phyloP scores from a whole-genome alignment of 2,888 invertebrate genomes.

The Balanococcus diminutus region DNA sequence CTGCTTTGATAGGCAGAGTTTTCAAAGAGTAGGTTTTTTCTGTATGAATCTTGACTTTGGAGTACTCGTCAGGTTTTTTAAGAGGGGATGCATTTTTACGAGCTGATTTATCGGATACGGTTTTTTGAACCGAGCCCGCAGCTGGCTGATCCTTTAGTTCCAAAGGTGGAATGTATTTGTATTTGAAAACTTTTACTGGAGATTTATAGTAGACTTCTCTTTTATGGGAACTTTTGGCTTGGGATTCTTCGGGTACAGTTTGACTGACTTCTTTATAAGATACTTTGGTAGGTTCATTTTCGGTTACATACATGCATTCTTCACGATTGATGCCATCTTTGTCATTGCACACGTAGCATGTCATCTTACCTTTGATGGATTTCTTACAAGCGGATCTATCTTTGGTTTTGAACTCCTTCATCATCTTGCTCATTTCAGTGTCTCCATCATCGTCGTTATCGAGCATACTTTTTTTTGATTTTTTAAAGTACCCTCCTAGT shows the following conservation, averaged over 20 bases:
- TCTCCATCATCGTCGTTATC: constrained; percentile 62
- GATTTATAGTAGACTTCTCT: constrained; percentile 59
- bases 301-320: constrained; percentile 79
- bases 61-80: background rate
- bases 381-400: constrained; percentile 74
- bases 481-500: constrained; percentile 22
- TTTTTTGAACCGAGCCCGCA: constrained; percentile 28
- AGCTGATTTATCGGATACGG: background rate
- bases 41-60: constrained; percentile 45
- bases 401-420: constrained; percentile 76
- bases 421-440: constrained; percentile 72
- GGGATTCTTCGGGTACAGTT: constrained; percentile 59
- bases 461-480: constrained; percentile 40
- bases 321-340: constrained; percentile 74
- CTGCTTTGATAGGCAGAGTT: background rate
- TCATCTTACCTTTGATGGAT: constrained; percentile 75
- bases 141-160: constrained; percentile 49
- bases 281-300: constrained; percentile 71
- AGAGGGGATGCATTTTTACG: background rate
- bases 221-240: background rate
- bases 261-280: constrained; percentile 73
- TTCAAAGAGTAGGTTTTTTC: constrained; percentile 30
- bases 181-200: background rate
- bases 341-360: constrained; percentile 76
- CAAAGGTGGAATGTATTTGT: constrained; percentile 16